Evolutionary conservation across 2,888 invertebrate genomes (phyloP).

Genomic region (Acrocyrtus sp.): DNA sequence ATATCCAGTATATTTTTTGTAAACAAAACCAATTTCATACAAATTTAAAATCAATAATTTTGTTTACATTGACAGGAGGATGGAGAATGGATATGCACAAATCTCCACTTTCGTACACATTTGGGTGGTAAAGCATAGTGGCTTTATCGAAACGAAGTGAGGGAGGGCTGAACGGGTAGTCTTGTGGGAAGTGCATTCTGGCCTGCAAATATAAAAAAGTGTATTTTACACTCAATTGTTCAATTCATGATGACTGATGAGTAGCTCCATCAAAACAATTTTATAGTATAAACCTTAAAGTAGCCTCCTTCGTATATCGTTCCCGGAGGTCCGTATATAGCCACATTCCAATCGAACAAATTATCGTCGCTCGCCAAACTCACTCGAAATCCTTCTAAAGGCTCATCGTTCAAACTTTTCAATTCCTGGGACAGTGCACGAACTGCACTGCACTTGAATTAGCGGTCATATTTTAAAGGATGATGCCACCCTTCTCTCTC

Average conservation of each 20-base stretch:
- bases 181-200: conserved; percentile 97
- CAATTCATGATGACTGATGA: too few relatives aligned
- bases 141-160: conserved; percentile 87
- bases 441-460: conserved; percentile 73
- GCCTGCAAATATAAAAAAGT: conserved; percentile 91
- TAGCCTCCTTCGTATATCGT: conserved; percentile 99
- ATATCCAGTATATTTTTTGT: too few relatives aligned
- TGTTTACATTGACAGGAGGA: conserved; percentile 80
- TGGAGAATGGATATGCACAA: conserved; percentile 99
- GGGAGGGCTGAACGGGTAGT: conserved; percentile 99
- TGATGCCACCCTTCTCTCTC: background rate
- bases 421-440: conserved; percentile 93
- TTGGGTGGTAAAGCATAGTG: conserved; percentile 99
- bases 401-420: conserved; percentile 95
- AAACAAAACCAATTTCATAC: too few relatives aligned
- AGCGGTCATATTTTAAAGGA: conserved; percentile 2
- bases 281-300: too few relatives aligned
- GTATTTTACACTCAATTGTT: too few relatives aligned
- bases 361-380: conserved; percentile 97
- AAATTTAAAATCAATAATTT: too few relatives aligned
- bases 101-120: conserved; percentile 99
- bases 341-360: conserved; percentile 99
- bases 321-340: conserved; percentile 99
- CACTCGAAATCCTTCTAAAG: conserved; percentile 97
- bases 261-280: too few relatives aligned